phyloP scores from a whole-genome alignment of 92 coral and sea anemone species.

The Umimayanthus chanpuru region DNA sequence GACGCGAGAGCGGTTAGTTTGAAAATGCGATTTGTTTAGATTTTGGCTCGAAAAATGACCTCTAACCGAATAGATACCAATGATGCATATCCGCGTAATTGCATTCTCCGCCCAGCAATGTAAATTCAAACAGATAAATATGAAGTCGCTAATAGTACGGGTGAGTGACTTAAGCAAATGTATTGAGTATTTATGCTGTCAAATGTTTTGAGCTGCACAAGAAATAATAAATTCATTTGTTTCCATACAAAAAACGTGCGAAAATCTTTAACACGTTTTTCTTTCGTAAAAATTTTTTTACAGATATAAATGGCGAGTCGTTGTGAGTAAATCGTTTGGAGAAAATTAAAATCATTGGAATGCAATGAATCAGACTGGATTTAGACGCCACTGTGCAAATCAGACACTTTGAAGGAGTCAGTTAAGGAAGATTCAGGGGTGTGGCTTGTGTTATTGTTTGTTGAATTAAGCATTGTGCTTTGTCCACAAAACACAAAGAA shows the following conservation, averaged over 20 bases:
- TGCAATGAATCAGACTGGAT: not conserved
- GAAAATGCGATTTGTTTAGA: constrained; percentile 22
- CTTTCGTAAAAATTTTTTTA: not conserved
- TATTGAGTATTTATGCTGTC: not conserved
- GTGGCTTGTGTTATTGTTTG: constrained; percentile 60
- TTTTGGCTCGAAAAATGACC: not conserved
- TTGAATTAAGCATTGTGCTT: constrained; percentile 64
- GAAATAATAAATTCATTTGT: constrained; percentile 12
- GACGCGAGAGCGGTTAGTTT: constrained; percentile 8
- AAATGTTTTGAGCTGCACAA: constrained; percentile 23
- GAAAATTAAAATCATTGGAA: constrained; percentile 2
- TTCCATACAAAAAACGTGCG: constrained; percentile 25
- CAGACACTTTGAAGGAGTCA: constrained; percentile 5
- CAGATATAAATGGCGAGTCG: not conserved
- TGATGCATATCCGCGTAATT: constrained; percentile 42
- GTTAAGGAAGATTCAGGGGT: constrained; percentile 55
- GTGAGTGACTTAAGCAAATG: constrained; percentile 18
- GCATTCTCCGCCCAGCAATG: constrained; percentile 43
- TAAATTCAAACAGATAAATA: constrained; percentile 33
- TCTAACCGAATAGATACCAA: not conserved
- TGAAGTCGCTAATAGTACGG: constrained; percentile 11
- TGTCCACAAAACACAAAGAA: constrained; percentile 64
- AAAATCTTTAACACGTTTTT: not conserved
- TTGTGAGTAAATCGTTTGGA: not conserved
- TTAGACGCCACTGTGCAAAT: not conserved